These are phyloP conservation scores for Corythornis vintsioides DNA, from an alignment of 2,113 vertebrate species.

Conservation along the genomic window DNA sequence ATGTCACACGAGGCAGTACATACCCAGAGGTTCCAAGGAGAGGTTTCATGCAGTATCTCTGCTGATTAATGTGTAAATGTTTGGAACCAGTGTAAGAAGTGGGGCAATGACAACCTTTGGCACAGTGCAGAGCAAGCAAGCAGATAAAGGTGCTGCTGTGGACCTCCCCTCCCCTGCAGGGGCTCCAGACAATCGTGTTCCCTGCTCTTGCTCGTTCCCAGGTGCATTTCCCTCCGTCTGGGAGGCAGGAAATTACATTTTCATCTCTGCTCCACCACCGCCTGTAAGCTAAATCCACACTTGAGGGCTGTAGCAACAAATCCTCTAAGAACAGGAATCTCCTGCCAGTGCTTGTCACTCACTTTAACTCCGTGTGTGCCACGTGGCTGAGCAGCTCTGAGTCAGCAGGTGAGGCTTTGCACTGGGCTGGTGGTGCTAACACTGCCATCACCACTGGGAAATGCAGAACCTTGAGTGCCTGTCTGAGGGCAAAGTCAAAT, in stretches of 20 bases:
- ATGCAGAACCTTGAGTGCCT: not conserved
- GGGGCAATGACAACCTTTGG: conserved; percentile 10
- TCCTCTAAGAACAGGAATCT: not conserved
- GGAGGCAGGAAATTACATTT: conserved; percentile 48
- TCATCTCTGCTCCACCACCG: not conserved
- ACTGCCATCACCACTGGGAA: not conserved
- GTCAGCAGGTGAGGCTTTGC: not conserved
- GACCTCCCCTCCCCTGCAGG: not conserved
- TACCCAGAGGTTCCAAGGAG: conserved; percentile 18
- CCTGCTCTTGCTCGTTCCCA: not conserved
- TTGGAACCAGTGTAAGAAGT: conserved; percentile 15
- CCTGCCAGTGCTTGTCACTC: not conserved
- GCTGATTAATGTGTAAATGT: conserved; percentile 27
- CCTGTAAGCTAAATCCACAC: not conserved
- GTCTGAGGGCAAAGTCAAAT: not conserved
- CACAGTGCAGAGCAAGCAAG: not conserved
- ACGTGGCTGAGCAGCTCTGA: not conserved
- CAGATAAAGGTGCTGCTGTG: not conserved
- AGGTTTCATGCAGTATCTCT: not conserved
- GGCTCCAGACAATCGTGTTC: not conserved
- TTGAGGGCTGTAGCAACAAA: not conserved
- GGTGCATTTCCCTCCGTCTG: conserved; percentile 7
- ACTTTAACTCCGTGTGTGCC: not conserved
- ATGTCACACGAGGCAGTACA: conserved; percentile 46
- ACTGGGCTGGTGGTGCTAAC: not conserved